Conservation (phyloP, 2,797 vertebrate species). For the Atherinosoma microstoma region DNA sequence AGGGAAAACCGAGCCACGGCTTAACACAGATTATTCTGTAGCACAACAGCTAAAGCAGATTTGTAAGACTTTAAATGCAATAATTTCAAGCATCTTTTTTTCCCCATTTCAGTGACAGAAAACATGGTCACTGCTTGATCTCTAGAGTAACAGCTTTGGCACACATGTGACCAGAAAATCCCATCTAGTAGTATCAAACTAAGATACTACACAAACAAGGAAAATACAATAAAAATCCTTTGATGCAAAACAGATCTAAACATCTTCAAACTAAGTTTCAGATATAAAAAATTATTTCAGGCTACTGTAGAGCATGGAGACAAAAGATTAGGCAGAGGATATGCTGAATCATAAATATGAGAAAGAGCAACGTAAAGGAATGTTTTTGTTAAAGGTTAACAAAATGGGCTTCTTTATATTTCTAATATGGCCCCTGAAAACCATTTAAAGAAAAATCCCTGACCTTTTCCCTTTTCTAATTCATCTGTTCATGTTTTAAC, state of each 20-base stretch:
- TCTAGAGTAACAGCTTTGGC: constrained; percentile 49
- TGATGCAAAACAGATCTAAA: neutral
- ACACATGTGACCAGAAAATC: constrained; percentile 39
- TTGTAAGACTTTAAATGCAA: constrained; percentile 71
- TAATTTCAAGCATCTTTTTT: constrained; percentile 62
- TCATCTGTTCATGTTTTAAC: constrained; percentile 21
- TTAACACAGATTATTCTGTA: constrained; percentile 77
- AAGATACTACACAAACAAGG: constrained; percentile 22
- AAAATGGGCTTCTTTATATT: too few species aligned
- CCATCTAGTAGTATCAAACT: constrained; percentile 16
- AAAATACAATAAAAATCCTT: constrained; percentile 7
- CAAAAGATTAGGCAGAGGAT: neutral
- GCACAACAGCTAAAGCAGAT: constrained; percentile 78
- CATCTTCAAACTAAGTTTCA: neutral
- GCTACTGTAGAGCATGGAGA: neutral
- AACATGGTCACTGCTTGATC: constrained; percentile 45
- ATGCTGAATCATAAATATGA: constrained; percentile 12
- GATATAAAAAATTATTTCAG: neutral
- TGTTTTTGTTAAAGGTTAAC: neutral
- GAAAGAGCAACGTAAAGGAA: neutral
- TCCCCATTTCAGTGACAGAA: constrained; percentile 11
- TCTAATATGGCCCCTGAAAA: neutral
- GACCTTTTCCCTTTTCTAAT: neutral
- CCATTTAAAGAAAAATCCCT: constrained; percentile 11
- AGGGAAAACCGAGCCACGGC: constrained; percentile 68